Evolutionary conservation across 2,888 invertebrate genomes (phyloP), one percentile per base, ranked within the genome.

Genomic region (Oscheius myriophilus): DNA sequence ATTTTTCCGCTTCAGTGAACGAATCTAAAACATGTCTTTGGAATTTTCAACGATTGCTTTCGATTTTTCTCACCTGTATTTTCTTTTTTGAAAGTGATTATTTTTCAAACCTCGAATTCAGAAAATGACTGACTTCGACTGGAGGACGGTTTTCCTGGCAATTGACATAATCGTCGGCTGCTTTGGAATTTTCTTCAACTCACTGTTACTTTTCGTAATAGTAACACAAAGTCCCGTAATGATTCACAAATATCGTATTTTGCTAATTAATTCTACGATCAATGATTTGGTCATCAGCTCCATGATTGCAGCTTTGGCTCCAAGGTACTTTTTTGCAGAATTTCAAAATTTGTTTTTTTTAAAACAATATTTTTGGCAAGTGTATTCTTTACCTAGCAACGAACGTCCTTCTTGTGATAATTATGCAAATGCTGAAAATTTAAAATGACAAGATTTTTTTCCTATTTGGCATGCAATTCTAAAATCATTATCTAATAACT

Each of bases 201-300:
- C 26, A 6, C 61, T 61, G 6, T 49, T 61, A 11, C 61, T 61
- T 21, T 61, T 46, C 21, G 39, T 61, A 26, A 61, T 61, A 21
- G 16, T 39, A 46, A 61, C 61, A 6, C 61, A 61, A 18, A 25
- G 25, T 16, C 61, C 61, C 1, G 18, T 39, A 11, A 61, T 23
- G 25, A 61, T 61, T 33, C 25, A 26, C 16, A 46, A 18, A 16
- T 61, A 61, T n/a, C 61, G 61, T 25, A 25, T 61, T 6, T 33
- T 61, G 7, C 12, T 61, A 12, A 61, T 61, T n/a, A 61, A 49
- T 18, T 49, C 26, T n/a, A 49, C 49, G 2, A n/a, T 45, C 3
- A 61, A 61, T 26, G 61, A 61, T 21, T 49, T 61, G 61, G 11
- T 61, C 11, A 49, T 49, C 12, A 46, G 46, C 6, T 2, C 39